These are phyloP conservation scores for Nothobranchius furzeri DNA, from an alignment of 2,113 vertebrate genomes.

Conservation along the genomic window DNA sequence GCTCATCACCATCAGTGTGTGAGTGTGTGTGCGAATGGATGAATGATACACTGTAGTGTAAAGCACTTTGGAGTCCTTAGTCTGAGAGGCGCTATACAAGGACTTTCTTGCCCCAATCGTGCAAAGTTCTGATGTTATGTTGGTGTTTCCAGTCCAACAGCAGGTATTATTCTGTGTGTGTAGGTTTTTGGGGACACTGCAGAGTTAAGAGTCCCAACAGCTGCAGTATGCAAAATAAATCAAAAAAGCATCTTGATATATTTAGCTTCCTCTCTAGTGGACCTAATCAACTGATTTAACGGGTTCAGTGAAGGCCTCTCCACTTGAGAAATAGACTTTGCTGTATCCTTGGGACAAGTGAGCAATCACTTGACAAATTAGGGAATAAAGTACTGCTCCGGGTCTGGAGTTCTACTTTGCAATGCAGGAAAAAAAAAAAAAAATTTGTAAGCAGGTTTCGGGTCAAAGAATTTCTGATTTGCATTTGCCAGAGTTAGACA, in stretches of 20 bases:
- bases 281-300: not conserved
- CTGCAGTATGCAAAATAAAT: not conserved
- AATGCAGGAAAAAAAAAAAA: not conserved
- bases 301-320: not conserved
- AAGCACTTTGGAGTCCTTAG: too few species aligned
- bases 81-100: too few species aligned
- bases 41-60: too few species aligned
- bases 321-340: not conserved
- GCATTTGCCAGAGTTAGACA: too few species aligned
- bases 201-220: not conserved
- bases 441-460: not conserved
- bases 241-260: not conserved
- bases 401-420: not conserved
- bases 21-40: too few species aligned
- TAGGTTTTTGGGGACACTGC: too few species aligned
- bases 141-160: not conserved
- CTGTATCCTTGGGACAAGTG: not conserved
- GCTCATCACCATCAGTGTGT: too few species aligned
- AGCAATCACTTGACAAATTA: conserved; percentile 1
- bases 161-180: too few species aligned
- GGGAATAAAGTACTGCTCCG: not conserved
- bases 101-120: not conserved
- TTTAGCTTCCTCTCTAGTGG: not conserved
- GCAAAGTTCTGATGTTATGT: not conserved
- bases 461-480: not conserved